Base-by-base conservation (phyloP, 1,140 invertebrate species). In the Orius laevigatus region DNA sequence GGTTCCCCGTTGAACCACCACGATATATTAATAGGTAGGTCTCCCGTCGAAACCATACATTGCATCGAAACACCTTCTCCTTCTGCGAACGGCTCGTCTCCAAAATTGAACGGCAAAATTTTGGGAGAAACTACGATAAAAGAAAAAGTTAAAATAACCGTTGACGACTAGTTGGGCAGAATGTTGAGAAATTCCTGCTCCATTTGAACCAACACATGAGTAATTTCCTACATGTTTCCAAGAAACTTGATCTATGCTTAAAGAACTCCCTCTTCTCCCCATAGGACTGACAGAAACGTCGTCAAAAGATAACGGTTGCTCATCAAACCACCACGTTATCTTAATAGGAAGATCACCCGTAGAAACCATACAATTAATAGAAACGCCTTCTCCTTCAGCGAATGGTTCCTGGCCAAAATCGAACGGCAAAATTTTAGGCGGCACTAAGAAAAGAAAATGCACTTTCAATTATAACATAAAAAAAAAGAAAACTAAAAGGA, bases 231-330 rank as follows among this genome's bases (percentile, higher is more conserved):
- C 71, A 60, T 90, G 84, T 16, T 48, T 32, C 19, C 53, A 78
- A 70, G 19, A 81, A 76, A 56, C 75, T 74, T 57, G 81, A 75
- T 80, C 74, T 54, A 86, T 84, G 20, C 74, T 78, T 48, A 84
- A 56, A 46, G 62, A 62, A 55, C 60, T 69, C 32, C 62, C 66
- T 56, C 65, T 63, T 56, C 73, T 75, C 55, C 75, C 73, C 55
- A 79, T 63, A 16, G 59, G 62, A n/a, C 63, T 68, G 9, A 56
- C 54, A 10, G 60, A 55, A 55, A 76, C 74, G 48, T 74, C 75
- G 3, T 25, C 25, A 55, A 46, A 45, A 25, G 63, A 67, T 55
- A 75, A 66, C 55, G 72, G 66, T 31, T 70, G 66, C 56, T 63
- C 63, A 15, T 68, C 66, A 57, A 68, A 66, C 39, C 53, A 64